phyloP scores from a whole-genome alignment of 1,140 invertebrate species.

The Drosophila pandora region DNA sequence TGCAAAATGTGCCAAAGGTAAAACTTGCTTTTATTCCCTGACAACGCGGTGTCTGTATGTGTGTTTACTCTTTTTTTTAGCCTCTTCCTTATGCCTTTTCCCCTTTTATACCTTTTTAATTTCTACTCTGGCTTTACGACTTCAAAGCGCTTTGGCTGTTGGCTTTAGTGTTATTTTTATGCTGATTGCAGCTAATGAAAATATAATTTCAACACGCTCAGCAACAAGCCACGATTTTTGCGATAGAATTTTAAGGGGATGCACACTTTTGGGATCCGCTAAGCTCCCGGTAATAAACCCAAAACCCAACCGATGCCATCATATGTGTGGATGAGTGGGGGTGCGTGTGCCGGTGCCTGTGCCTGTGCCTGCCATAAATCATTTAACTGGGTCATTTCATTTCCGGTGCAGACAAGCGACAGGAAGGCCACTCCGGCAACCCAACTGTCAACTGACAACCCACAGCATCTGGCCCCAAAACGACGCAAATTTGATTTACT shows the following conservation, averaged over 20 bases:
- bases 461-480: conserved; percentile 51
- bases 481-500: conserved; percentile 79
- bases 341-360: conserved; percentile 1
- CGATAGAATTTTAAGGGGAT: neutral
- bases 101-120: conserved; percentile 57
- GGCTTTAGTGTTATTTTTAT: conserved; percentile 79
- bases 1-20: conserved; percentile 67
- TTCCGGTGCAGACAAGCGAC: conserved; percentile 72
- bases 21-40: conserved; percentile 70
- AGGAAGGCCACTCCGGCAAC: conserved; percentile 60
- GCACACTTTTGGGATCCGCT: conserved; percentile 10
- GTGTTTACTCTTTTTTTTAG: neutral
- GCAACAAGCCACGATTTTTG: conserved; percentile 47
- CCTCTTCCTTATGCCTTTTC: neutral
- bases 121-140: conserved; percentile 75
- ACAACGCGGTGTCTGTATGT: conserved; percentile 24
- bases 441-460: conserved; percentile 63
- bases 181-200: conserved; percentile 81
- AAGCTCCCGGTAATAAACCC: conserved; percentile 42
- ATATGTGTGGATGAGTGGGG: conserved; percentile 19
- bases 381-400: conserved; percentile 82
- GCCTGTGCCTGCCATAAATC: conserved; percentile 57
- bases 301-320: neutral
- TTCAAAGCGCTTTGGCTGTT: conserved; percentile 70
- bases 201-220: conserved; percentile 74